These are phyloP conservation scores for Stegostoma tigrinum DNA, from an alignment of 2,113 vertebrate genomes.

Conservation along the genomic window DNA sequence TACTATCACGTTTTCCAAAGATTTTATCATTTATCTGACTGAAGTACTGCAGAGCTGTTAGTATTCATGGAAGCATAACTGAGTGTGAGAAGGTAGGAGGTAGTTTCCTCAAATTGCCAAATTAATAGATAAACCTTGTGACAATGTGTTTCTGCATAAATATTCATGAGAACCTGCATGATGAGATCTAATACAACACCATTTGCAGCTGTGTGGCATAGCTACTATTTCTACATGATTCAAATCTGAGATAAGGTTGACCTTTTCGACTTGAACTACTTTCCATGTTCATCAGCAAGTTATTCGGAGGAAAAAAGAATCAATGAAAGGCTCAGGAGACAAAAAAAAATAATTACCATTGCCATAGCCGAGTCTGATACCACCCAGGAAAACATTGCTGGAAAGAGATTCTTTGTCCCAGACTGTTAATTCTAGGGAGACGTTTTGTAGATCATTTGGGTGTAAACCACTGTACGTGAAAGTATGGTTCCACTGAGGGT, in stretches of 20 bases:
- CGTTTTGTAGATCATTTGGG: constrained; percentile 72
- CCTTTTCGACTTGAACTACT: not conserved
- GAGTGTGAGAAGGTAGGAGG: not conserved
- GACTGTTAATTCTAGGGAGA: constrained; percentile 85
- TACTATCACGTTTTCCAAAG: not conserved
- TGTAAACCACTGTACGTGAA: constrained; percentile 82
- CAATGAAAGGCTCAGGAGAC: not conserved
- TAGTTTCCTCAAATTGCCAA: not conserved
- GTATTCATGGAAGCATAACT: not conserved
- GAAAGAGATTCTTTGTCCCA: constrained; percentile 94
- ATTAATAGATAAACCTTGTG: not conserved
- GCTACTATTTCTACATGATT: not conserved
- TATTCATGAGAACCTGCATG: not conserved
- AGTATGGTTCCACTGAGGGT: constrained; percentile 90
- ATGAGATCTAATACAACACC: not conserved
- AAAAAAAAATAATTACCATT: constrained; percentile 60
- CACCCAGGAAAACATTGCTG: constrained; percentile 91
- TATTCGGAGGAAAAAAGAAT: not conserved
- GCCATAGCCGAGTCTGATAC: constrained; percentile 78
- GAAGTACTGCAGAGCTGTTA: not conserved
- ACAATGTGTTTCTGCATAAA: not conserved
- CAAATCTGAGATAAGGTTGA: not conserved
- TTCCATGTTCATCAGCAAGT: not conserved
- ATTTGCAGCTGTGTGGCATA: not conserved
- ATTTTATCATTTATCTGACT: not conserved